Base-by-base conservation (phyloP, 1,140 invertebrate species). In the Maconellicoccus hirsutus region DNA sequence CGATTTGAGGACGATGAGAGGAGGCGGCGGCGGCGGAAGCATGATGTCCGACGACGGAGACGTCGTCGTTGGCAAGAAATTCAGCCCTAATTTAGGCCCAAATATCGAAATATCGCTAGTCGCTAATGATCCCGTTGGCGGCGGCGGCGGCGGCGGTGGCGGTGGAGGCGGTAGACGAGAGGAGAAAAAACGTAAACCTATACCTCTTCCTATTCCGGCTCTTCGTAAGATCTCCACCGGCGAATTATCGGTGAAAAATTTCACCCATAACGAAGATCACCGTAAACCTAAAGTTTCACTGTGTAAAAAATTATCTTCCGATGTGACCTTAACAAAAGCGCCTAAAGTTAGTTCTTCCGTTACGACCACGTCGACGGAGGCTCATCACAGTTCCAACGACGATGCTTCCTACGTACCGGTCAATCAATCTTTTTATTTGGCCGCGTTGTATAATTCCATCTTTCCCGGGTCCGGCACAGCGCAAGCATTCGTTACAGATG, bases 81-180 rank as follows among this genome's bases (percentile, higher is more conserved):
- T 66, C 25, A 26, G 61, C 16, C 61, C 61, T 12, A 66, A 26
- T 66, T 66, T 66, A 25, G 61, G 61, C 6, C 61, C 61, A 6
- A 66, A 66, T 26, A 66, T 66, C 61, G 61, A 66, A 66, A 66
- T 66, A 22, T 66, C 61, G 10, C 16, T 66, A 25, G 61, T 66
- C 10, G 22, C 10, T 19, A 66, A 26, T 23, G 61, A 66, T 16
- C 2, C 21, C 22, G 22, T 12, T 8, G 21, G 3, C 22, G 22
- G 25, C 22, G 10, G 3, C 16, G 16, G 21, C 16, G 6, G 21
- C 52, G 21, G 21, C 52, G 52, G 52, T 16, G 21, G 52, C 52
- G 21, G 21, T 16, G 21, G 21, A 4, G 21, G 21, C 52, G 21
- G 3, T 22, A 59, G 22, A 25, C 10, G 61, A 2, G 61, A 66